These are phyloP conservation scores for Pseudolycoriella hygida DNA, from an alignment of 2,888 invertebrate species.

Conservation along the genomic window DNA sequence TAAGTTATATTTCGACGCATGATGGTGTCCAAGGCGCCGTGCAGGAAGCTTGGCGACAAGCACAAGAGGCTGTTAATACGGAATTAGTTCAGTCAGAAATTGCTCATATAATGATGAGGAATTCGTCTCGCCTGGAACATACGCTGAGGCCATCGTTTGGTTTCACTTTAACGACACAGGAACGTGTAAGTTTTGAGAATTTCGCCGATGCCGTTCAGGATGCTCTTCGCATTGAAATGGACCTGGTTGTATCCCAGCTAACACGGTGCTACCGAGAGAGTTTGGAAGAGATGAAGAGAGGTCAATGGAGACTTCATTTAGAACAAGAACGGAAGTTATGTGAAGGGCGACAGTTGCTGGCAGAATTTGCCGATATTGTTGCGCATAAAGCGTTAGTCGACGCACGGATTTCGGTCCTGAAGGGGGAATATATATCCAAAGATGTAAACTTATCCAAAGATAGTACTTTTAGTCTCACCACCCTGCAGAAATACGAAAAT, in stretches of 20 bases:
- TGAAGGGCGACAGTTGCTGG: slow-evolving; percentile 34
- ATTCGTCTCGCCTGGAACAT: slow-evolving; percentile 48
- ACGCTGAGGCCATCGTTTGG: slow-evolving; percentile 36
- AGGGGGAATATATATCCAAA: slow-evolving; percentile 31
- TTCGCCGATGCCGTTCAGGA: slow-evolving; percentile 60
- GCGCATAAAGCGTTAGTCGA: slow-evolving; percentile 61
- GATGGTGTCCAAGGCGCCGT: slow-evolving; percentile 46
- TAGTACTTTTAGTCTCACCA: slow-evolving; percentile 15
- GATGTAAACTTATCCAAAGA: slow-evolving; percentile 5
- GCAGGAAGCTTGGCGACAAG: slow-evolving; percentile 56
- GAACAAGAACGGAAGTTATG: slow-evolving; percentile 31
- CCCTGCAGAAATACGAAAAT: slow-evolving; percentile 22
- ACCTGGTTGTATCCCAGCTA: slow-evolving; percentile 47
- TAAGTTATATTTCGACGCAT: slow-evolving; percentile 35
- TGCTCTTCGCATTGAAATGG: slow-evolving; percentile 52
- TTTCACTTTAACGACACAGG: slow-evolving; percentile 45
- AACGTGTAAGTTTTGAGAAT: slow-evolving; percentile 50
- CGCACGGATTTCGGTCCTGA: slow-evolving; percentile 52
- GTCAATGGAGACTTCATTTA: slow-evolving; percentile 29
- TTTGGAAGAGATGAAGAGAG: slow-evolving; percentile 36
- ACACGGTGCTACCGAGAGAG: slow-evolving; percentile 47
- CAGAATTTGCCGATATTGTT: slow-evolving; percentile 50
- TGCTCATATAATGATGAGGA: slow-evolving; percentile 50
- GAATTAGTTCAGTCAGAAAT: slow-evolving; percentile 64
- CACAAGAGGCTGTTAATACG: slow-evolving; percentile 54